Percentiles rank a stretch among this genome's conserved stretches.
Evolutionary conservation across 2,888 invertebrate species (phyloP).

Genomic region (Stenurella melanura): DNA sequence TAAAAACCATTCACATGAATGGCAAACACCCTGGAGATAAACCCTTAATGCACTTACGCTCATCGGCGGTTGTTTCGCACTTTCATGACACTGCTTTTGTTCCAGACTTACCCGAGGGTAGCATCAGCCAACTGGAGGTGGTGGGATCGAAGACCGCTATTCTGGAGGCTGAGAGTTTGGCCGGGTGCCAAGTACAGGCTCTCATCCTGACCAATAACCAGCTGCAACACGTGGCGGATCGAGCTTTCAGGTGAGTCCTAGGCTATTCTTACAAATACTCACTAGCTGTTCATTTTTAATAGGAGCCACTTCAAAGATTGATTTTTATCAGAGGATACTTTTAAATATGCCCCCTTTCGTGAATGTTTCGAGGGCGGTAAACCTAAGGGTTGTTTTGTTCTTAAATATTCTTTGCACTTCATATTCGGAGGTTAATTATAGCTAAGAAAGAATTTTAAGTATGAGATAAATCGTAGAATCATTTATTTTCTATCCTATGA

Average conservation of each 20-base stretch:
- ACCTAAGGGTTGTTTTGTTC: neutral
- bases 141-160: slow-evolving; percentile 87
- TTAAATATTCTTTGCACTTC: neutral
- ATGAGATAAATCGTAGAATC: too few relatives aligned
- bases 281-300: slow-evolving; percentile 21
- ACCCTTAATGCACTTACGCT: slow-evolving; percentile 49
- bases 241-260: slow-evolving; percentile 84
- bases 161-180: slow-evolving; percentile 87
- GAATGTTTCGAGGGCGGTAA: neutral
- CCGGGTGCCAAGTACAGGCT: slow-evolving; percentile 85
- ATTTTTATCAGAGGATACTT: neutral
- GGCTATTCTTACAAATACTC: slow-evolving; percentile 32
- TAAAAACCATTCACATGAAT: slow-evolving; percentile 28
- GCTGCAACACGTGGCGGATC: slow-evolving; percentile 85
- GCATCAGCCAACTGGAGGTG: slow-evolving; percentile 88
- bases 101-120: slow-evolving; percentile 87
- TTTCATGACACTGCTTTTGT: slow-evolving; percentile 60
- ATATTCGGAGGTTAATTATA: neutral
- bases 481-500: too few relatives aligned
- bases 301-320: slow-evolving; percentile 7
- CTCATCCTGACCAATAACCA: slow-evolving; percentile 89
- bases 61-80: slow-evolving; percentile 40
- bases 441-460: too few relatives aligned
- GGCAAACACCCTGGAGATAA: slow-evolving; percentile 42
- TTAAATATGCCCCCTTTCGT: neutral